These are phyloP conservation scores for Carassius carassius DNA, from an alignment of 2,113 vertebrate genomes.

Conservation along the genomic window DNA sequence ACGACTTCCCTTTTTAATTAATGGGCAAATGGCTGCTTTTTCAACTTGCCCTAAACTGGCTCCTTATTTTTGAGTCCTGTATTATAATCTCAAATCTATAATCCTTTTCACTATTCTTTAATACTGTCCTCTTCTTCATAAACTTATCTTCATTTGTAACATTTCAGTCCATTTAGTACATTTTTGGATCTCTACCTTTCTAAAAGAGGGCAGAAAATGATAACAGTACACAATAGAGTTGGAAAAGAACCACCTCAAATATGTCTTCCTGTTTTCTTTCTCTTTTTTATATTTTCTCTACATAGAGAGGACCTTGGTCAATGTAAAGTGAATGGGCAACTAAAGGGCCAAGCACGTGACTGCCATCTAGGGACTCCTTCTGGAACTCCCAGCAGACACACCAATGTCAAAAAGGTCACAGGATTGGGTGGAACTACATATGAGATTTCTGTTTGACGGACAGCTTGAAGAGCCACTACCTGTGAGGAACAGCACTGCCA, in stretches of 20 bases:
- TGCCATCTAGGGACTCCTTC: conserved; percentile 79
- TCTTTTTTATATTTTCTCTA: conserved; percentile 66
- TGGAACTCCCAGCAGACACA: conserved; percentile 83
- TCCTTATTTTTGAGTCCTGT: conserved; percentile 9
- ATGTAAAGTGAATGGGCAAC: conserved; percentile 91
- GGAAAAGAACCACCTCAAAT: not conserved
- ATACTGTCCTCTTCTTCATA: not conserved
- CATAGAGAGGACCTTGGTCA: conserved; percentile 88
- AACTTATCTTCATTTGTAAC: conserved; percentile 17
- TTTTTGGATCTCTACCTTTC: not conserved
- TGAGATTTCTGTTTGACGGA: conserved; percentile 95
- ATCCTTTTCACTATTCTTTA: not conserved
- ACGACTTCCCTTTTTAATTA: no score
- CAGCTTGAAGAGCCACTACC: conserved; percentile 42
- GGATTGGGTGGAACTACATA: conserved; percentile 98
- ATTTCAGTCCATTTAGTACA: not conserved
- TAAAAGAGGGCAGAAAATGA: not conserved
- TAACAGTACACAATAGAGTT: not conserved
- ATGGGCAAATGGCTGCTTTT: not conserved
- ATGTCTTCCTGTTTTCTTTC: conserved; percentile 7
- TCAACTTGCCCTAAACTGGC: not conserved
- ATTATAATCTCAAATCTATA: not conserved
- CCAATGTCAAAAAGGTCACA: conserved; percentile 96
- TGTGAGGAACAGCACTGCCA: conserved; percentile 50
- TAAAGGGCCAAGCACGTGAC: conserved; percentile 80